These are phyloP conservation scores for Trissolcus brochymenae DNA, from an alignment of 2,888 invertebrate species.

Conservation along the genomic window DNA sequence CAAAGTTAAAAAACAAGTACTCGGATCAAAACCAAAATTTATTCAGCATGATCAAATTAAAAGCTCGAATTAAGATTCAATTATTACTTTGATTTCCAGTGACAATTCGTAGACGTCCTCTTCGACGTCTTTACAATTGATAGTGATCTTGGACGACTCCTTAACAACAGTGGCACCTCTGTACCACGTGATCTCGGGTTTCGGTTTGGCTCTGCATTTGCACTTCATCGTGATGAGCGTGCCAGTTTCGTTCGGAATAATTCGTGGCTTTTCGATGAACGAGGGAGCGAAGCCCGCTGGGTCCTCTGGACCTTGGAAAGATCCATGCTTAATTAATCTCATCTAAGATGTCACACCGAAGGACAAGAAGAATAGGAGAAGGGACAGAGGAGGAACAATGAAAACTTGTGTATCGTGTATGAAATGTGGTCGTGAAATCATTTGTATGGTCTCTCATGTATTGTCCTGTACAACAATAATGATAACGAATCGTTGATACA, in stretches of 20 bases:
- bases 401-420: neutral
- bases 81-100: conserved; percentile 85
- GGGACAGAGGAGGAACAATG: neutral
- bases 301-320: conserved; percentile 89
- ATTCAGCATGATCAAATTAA: too few relatives aligned
- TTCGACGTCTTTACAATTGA: conserved; percentile 85
- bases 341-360: neutral
- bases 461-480: conserved; percentile 5
- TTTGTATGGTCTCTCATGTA: conserved; percentile 7
- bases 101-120: conserved; percentile 92
- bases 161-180: conserved; percentile 90
- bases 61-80: neutral
- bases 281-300: conserved; percentile 96
- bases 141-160: conserved; percentile 90
- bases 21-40: too few relatives aligned
- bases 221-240: conserved; percentile 98
- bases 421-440: conserved; percentile 11
- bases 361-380: neutral
- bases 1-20: neutral
- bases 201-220: conserved; percentile 95
- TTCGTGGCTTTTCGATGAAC: conserved; percentile 98
- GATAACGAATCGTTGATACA: conserved; percentile 45
- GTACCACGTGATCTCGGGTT: conserved; percentile 96
- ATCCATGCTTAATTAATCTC: conserved; percentile 63
- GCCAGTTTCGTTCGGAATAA: conserved; percentile 98